phyloP scores from a whole-genome alignment of 1,140 invertebrate genomes.

The Oryctes rhinoceros region DNA sequence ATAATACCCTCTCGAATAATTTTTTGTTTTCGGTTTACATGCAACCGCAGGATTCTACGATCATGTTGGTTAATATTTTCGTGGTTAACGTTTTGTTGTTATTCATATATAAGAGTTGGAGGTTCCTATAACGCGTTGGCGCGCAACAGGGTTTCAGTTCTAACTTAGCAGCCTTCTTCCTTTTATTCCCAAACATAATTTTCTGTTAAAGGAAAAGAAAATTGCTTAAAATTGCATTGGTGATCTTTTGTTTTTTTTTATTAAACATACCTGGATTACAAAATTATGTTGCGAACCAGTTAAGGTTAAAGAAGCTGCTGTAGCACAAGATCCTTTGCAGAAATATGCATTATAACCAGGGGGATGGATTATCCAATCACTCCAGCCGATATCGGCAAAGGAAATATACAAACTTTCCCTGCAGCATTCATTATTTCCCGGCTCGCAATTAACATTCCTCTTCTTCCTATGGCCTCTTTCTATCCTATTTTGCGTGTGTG shows the following conservation, averaged over 20 bases:
- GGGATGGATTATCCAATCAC: constrained; percentile 86
- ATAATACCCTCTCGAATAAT: neutral
- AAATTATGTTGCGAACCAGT: constrained; percentile 74
- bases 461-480: constrained; percentile 66
- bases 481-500: constrained; percentile 64
- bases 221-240: constrained; percentile 47
- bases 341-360: constrained; percentile 84
- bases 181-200: constrained; percentile 64
- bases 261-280: constrained; percentile 72
- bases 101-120: constrained; percentile 77
- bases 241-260: neutral
- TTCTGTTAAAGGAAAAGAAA: constrained; percentile 65
- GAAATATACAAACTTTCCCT: constrained; percentile 82
- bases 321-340: constrained; percentile 80
- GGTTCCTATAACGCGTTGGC: constrained; percentile 77
- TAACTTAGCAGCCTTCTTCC: constrained; percentile 57
- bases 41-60: constrained; percentile 83
- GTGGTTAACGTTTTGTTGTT: constrained; percentile 77
- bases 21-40: constrained; percentile 65
- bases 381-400: constrained; percentile 87
- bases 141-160: constrained; percentile 81
- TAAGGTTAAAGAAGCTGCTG: constrained; percentile 72
- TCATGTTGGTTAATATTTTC: constrained; percentile 83
- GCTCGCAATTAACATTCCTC: constrained; percentile 74
- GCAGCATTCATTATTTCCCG: constrained; percentile 80